These are phyloP conservation scores for Sminthurinus aureus DNA, from an alignment of 2,888 invertebrate genomes.

Conservation along the genomic window DNA sequence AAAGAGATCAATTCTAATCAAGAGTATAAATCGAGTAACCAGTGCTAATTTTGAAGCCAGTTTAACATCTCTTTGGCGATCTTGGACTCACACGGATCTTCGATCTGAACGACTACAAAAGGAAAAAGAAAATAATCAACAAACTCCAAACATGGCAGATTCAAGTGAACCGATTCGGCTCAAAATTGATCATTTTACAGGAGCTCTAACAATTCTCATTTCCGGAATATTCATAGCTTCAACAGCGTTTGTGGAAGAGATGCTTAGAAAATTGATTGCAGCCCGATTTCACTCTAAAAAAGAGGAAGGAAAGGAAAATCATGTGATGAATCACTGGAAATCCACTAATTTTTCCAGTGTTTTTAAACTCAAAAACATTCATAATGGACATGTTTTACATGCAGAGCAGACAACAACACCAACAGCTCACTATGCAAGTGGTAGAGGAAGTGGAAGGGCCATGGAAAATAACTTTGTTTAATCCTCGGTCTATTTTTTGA, in stretches of 20 bases:
- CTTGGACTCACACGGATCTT: constrained; percentile 1
- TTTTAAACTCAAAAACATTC: too few relatives aligned
- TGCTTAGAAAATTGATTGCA: too few relatives aligned
- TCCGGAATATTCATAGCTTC: neutral
- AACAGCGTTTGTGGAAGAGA: neutral
- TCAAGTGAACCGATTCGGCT: neutral
- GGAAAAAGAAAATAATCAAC: neutral
- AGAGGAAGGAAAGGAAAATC: too few relatives aligned
- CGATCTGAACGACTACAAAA: neutral
- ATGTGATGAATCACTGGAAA: too few relatives aligned
- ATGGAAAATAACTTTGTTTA: too few relatives aligned
- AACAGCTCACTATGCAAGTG: too few relatives aligned
- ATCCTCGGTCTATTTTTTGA: too few relatives aligned
- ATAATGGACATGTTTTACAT: too few relatives aligned
- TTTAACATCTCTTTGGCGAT: neutral
- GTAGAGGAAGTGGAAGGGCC: too few relatives aligned
- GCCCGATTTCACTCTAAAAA: too few relatives aligned
- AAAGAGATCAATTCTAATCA: neutral
- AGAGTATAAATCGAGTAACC: neutral
- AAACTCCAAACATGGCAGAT: neutral
- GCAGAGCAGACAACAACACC: too few relatives aligned
- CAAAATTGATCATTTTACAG: constrained; percentile 1
- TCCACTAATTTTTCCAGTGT: too few relatives aligned
- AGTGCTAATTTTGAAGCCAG: constrained; percentile 9
- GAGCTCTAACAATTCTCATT: neutral